Evolutionary conservation across 2,797 vertebrate species (phyloP).

Genomic region (Peromyscus aztecus): DNA sequence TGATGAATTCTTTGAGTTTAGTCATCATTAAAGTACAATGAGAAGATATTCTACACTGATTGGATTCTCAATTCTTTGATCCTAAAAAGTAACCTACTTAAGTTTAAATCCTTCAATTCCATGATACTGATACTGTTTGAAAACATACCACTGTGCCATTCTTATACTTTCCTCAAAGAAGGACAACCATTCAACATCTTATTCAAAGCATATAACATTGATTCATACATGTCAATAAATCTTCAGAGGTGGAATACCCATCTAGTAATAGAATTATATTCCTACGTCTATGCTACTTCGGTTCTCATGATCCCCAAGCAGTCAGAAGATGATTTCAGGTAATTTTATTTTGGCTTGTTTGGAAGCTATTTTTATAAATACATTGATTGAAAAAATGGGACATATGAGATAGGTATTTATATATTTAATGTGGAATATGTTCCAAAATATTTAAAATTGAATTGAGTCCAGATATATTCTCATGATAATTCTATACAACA

Average conservation of each 20-base stretch:
- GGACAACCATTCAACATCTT: background rate
- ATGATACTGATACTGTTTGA: background rate
- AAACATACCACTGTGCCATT: background rate
- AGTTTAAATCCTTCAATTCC: background rate
- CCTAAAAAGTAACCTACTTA: background rate
- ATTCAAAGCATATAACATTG: background rate
- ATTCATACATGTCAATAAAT: background rate
- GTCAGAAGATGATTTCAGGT: background rate
- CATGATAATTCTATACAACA: background rate
- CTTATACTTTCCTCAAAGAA: background rate
- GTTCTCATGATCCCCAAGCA: background rate
- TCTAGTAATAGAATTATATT: background rate
- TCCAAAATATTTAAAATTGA: background rate
- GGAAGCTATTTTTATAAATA: background rate
- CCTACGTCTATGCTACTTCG: background rate
- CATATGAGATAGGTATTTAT: background rate
- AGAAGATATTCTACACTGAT: background rate
- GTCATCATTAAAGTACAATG: background rate
- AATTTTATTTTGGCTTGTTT: background rate
- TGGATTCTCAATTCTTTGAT: background rate
- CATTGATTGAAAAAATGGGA: background rate
- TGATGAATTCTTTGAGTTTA: background rate
- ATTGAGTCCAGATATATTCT: background rate
- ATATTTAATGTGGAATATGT: background rate
- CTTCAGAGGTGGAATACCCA: background rate